Evolutionary conservation across 2,113 vertebrate genomes (phyloP).

Genomic region (Myiozetetes cayanensis): DNA sequence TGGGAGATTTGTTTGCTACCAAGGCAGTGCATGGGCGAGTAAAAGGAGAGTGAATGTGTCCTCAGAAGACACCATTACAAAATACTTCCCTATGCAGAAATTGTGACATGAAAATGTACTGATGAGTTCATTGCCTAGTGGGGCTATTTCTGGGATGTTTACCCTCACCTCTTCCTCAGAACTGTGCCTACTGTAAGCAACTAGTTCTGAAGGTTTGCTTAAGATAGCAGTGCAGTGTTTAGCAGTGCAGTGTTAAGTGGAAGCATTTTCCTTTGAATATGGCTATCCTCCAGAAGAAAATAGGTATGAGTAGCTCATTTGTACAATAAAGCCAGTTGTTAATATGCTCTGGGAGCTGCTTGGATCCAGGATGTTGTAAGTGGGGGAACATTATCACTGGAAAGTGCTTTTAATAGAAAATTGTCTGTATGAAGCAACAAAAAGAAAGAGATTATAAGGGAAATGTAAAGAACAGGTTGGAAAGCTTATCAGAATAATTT

Average conservation of each 20-base stretch:
- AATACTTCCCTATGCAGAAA: background rate
- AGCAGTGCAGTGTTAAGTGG: no score
- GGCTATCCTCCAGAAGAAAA: background rate
- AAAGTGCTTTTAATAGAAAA: conserved; percentile 13
- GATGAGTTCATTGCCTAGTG: background rate
- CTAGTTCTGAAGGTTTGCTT: background rate
- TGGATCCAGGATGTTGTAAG: background rate
- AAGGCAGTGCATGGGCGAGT: background rate
- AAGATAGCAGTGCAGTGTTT: background rate
- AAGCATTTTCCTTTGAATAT: background rate
- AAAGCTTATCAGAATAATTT: background rate
- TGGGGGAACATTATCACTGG: background rate
- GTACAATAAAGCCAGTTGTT: background rate
- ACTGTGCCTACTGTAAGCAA: background rate
- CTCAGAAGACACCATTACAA: background rate
- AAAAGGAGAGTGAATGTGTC: background rate
- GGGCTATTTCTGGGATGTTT: conserved; percentile 20
- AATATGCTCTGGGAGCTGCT: conserved; percentile 10
- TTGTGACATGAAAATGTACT: background rate
- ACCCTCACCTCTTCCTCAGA: background rate
- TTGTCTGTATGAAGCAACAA: background rate
- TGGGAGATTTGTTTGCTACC: background rate
- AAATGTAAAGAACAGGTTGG: background rate
- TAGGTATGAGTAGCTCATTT: background rate
- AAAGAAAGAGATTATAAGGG: background rate